phyloP scores from a whole-genome alignment of 2,797 vertebrate species.

The Gallirallus australis region DNA sequence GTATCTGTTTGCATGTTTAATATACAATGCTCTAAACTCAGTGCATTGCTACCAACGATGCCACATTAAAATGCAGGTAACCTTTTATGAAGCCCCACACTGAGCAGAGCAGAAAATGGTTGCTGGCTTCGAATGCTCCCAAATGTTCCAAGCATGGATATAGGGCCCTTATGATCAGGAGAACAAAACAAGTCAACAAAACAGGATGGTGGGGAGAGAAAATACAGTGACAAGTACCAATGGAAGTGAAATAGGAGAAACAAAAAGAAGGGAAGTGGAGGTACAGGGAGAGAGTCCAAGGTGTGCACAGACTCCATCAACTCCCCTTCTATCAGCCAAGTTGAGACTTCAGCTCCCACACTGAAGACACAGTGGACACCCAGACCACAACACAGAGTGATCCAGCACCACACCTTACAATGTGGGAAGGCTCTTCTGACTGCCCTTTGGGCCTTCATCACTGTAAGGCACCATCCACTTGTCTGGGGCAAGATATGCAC shows the following conservation, averaged over 20 bases:
- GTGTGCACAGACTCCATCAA: not conserved
- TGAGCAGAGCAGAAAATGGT: not conserved
- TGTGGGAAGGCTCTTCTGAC: not conserved
- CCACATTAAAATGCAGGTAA: not conserved
- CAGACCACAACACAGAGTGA: fast-evolving
- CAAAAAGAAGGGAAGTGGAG: not conserved
- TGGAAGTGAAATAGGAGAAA: not conserved
- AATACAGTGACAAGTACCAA: not conserved
- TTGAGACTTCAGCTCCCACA: not conserved
- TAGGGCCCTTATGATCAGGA: not conserved
- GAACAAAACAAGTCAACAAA: not conserved
- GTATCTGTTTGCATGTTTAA: conserved; percentile 52
- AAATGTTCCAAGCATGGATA: not conserved
- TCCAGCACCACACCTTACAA: not conserved
- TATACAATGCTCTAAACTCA: not conserved
- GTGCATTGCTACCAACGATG: not conserved
- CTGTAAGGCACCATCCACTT: not conserved
- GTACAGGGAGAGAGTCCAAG: not conserved
- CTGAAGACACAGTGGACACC: not conserved
- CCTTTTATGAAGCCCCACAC: not conserved
- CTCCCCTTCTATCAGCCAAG: not conserved
- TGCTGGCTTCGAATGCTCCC: not conserved
- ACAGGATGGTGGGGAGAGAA: not conserved
- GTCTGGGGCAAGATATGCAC: fast-evolving
- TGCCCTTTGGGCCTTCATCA: not conserved